Evolutionary conservation across 2,797 vertebrate species (phyloP), one percentile per base, ranked within the genome.

Genomic region (Coregonus sp.): DNA sequence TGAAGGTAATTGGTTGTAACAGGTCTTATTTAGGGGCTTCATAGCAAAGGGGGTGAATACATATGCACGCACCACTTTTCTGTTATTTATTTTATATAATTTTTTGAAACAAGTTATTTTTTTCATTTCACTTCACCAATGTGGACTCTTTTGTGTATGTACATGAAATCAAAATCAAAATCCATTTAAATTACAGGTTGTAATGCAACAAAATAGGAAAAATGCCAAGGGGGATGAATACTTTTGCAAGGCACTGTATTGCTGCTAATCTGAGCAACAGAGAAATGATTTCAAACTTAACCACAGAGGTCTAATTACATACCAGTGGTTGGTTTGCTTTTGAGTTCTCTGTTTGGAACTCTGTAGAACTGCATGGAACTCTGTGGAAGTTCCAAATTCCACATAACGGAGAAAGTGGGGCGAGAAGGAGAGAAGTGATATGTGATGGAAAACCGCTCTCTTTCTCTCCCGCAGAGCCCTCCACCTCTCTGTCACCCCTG

Each of bases 401-500:
- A 81, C 66, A 82, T 66, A 82, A 31, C 75, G 73, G 73, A 81
- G 61, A 74, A 54, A 9, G 0, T 2, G 1, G 31, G 31, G 31
- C 59, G n/a, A 16, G 47, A 82, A 72, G 65, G 72, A 72, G 59
- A 81, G 78, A 81, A 77, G 85, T 78, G 80, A 69, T 76, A 70
- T 73, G 33, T 87, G 88, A 90, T 78, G 83, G 80, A 81, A 84
- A 88, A 85, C 86, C 86, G 87, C 72, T 70, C 68, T 69, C 47
- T 80, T 40, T 40, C 18, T 0, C 6, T 75, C 73, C 40, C 33
- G 29, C 73, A 11, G 52, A 72, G 40, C 20, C 73, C 35, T 75
- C 31, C 18, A 73, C 74, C 75, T 79, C 79, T 25, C 25, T 25
- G 25, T 25, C 25, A 25, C 25, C 25, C 25, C 25, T 25, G 25